These are phyloP conservation scores for Donacobius atricapilla DNA, from an alignment of 2,113 vertebrate species.

Conservation along the genomic window DNA sequence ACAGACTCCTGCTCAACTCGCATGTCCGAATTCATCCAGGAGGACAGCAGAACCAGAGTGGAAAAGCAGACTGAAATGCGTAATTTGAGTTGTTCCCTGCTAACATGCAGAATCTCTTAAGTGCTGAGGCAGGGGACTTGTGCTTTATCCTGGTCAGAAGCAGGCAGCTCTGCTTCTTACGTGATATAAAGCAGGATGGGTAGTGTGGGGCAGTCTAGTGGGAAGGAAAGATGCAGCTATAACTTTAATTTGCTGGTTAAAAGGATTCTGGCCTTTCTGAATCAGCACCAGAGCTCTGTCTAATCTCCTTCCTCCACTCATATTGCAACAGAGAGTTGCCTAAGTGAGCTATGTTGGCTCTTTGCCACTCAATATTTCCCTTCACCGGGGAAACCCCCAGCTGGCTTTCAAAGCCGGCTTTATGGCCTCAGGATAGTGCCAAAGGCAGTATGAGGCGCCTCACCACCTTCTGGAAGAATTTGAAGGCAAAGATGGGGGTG, in stretches of 20 bases:
- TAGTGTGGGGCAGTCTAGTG: not conserved
- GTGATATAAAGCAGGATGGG: not conserved
- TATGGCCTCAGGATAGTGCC: not conserved
- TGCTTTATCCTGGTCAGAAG: not conserved
- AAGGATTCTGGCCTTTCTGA: constrained; percentile 24
- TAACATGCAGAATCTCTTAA: not conserved
- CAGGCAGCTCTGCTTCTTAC: not conserved
- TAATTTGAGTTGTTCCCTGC: not conserved
- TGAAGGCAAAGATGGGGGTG: not conserved
- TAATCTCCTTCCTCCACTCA: constrained; percentile 46
- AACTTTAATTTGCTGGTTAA: constrained; percentile 23
- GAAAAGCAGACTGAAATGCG: not conserved
- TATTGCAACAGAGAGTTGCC: constrained; percentile 55
- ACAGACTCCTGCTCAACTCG: not conserved
- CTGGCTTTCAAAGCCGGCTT: constrained; percentile 26
- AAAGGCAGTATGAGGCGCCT: not conserved
- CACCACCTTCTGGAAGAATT: constrained; percentile 24
- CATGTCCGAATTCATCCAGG: not conserved
- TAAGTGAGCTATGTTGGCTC: constrained; percentile 52
- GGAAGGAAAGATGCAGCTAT: constrained; percentile 1
- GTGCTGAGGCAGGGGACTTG: not conserved
- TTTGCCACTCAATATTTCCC: constrained; percentile 62
- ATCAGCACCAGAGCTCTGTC: constrained; percentile 25
- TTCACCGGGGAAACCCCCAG: constrained; percentile 56
- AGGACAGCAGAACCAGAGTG: not conserved